These are phyloP conservation scores for Aphidius colemani DNA, from an alignment of 2,888 invertebrate species.

Conservation along the genomic window DNA sequence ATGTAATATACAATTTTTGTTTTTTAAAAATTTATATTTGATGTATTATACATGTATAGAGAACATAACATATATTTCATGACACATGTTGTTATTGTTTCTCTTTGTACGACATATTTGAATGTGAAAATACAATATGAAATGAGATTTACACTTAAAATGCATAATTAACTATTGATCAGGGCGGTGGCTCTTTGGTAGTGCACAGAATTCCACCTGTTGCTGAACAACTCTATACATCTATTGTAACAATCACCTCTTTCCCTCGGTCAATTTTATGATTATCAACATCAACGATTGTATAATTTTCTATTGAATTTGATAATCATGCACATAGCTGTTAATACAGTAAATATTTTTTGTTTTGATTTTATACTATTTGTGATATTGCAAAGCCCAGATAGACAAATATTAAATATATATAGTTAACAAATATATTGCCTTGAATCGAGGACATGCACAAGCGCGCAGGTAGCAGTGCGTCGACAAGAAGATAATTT, in stretches of 20 bases:
- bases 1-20: no score
- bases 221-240: slow-evolving; percentile 37
- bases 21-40: no score
- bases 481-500: slow-evolving; percentile 21
- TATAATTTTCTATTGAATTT: no score
- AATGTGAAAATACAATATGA: slow-evolving; percentile 1
- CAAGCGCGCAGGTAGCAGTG: slow-evolving; percentile 40
- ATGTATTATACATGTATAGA: no score
- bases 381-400: no score
- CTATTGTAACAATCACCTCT: slow-evolving; percentile 3
- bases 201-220: slow-evolving; percentile 46
- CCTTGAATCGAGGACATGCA: slow-evolving; percentile 12
- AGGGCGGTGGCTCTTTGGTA: slow-evolving; percentile 46
- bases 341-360: no score
- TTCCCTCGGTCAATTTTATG: not conserved
- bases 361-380: no score
- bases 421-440: not conserved
- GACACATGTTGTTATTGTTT: no score
- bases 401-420: not conserved
- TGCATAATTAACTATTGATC: slow-evolving; percentile 55
- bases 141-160: slow-evolving; percentile 19
- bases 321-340: no score
- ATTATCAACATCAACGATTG: not conserved
- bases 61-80: no score
- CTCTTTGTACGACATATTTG: no score